Evolutionary conservation across 2,888 invertebrate genomes (phyloP).

Genomic region (Lycia hirtaria): DNA sequence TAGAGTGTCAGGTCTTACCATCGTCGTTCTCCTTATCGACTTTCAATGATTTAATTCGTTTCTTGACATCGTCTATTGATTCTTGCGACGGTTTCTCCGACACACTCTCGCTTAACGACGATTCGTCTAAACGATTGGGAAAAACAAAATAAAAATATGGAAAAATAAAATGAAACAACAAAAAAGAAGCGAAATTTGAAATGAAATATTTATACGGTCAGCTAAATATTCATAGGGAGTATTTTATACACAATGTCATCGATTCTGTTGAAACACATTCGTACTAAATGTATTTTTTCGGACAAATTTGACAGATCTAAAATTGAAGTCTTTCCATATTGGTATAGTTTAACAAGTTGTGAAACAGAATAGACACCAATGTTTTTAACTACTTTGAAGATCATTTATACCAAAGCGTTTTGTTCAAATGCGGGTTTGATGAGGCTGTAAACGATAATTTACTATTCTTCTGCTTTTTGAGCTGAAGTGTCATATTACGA

Average conservation of each 20-base stretch:
- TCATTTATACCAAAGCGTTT: neutral
- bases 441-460: conserved; percentile 8
- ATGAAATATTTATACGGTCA: conserved; percentile 9
- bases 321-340: too few relatives aligned
- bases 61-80: conserved; percentile 77
- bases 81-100: conserved; percentile 71
- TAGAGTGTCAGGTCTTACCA: conserved; percentile 65
- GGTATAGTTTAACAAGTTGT: too few relatives aligned
- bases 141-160: conserved; percentile 44
- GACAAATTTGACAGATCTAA: too few relatives aligned
- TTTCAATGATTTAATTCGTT: conserved; percentile 78
- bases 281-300: too few relatives aligned
- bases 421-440: neutral
- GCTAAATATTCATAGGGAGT: neutral
- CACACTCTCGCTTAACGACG: conserved; percentile 64
- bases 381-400: neutral
- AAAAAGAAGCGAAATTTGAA: conserved; percentile 34
- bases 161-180: conserved; percentile 43
- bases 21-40: conserved; percentile 79
- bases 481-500: too few relatives aligned
- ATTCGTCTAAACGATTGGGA: conserved; percentile 53
- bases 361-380: too few relatives aligned
- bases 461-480: neutral
- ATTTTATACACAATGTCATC: neutral
- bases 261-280: too few relatives aligned